Conservation (phyloP, 2,888 invertebrate genomes). For the Octodonta nipae region DNA sequence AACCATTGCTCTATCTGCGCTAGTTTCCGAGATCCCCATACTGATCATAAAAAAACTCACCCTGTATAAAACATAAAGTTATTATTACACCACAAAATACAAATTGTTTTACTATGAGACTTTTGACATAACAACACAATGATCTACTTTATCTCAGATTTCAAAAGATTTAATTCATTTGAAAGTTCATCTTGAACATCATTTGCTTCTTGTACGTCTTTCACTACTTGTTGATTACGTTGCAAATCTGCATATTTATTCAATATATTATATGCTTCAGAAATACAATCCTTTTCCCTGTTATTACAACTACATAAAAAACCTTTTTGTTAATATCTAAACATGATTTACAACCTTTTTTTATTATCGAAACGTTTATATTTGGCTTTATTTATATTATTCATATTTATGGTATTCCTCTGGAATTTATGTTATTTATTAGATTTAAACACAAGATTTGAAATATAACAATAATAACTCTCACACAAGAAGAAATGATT, state of each 20-base stretch:
- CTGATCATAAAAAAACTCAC: too few relatives aligned
- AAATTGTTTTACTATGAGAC: too few relatives aligned
- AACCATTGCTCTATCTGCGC: too few relatives aligned
- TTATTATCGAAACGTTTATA: slow-evolving; percentile 13
- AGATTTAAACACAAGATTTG: too few relatives aligned
- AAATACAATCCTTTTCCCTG: slow-evolving; percentile 69
- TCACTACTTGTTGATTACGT: slow-evolving; percentile 30
- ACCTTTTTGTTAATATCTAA: slow-evolving; percentile 40
- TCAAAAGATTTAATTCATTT: slow-evolving; percentile 46
- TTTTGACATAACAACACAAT: too few relatives aligned
- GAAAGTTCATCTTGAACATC: slow-evolving; percentile 44
- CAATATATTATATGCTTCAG: slow-evolving; percentile 73
- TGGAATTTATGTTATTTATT: too few relatives aligned
- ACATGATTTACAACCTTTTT: slow-evolving; percentile 7
- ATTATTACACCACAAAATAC: too few relatives aligned
- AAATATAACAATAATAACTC: too few relatives aligned
- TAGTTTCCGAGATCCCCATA: too few relatives aligned
- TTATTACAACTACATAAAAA: slow-evolving; percentile 82
- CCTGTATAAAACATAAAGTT: too few relatives aligned
- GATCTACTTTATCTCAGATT: slow-evolving; percentile 38
- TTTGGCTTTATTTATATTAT: slow-evolving; percentile 16
- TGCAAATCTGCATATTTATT: slow-evolving; percentile 68
- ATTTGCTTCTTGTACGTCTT: slow-evolving; percentile 23
- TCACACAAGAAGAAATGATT: too few relatives aligned
- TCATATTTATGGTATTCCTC: too few relatives aligned